Conservation (phyloP, 2,113 vertebrate genomes). For the Murina feae region DNA sequence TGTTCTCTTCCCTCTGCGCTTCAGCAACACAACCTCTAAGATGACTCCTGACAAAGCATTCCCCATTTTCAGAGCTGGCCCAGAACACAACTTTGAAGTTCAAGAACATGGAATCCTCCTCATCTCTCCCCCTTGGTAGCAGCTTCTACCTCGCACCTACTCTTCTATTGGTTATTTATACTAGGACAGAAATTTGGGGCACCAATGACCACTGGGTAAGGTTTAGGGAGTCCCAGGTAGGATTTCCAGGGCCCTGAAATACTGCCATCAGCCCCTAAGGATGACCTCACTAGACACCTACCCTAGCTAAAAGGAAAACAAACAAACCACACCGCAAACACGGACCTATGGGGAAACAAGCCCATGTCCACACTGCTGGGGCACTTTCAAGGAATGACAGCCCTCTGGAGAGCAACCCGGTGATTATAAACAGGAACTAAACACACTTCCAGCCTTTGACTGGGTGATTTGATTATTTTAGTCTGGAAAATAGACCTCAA, state of each 20-base stretch:
- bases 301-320: background rate
- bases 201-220: background rate
- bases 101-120: background rate
- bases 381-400: background rate
- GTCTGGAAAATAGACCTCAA: slow-evolving; percentile 44
- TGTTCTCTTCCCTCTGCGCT: background rate
- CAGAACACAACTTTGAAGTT: background rate
- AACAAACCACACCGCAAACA: background rate
- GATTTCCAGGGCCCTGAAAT: slow-evolving; percentile 46
- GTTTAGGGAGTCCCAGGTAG: slow-evolving; percentile 49
- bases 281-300: background rate
- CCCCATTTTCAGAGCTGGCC: background rate
- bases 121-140: background rate
- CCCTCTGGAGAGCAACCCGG: slow-evolving; percentile 12
- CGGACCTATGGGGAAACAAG: background rate
- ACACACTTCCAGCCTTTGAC: slow-evolving; percentile 23
- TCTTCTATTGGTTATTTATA: background rate
- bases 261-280: slow-evolving; percentile 10
- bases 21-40: background rate
- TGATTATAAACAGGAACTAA: slow-evolving; percentile 15
- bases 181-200: background rate
- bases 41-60: background rate
- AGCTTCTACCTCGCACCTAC: background rate
- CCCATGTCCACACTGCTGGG: background rate
- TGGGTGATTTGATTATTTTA: slow-evolving; percentile 27